Evolutionary conservation across 2,797 vertebrate genomes (phyloP).

Genomic region (Phylloscopus collybita): DNA sequence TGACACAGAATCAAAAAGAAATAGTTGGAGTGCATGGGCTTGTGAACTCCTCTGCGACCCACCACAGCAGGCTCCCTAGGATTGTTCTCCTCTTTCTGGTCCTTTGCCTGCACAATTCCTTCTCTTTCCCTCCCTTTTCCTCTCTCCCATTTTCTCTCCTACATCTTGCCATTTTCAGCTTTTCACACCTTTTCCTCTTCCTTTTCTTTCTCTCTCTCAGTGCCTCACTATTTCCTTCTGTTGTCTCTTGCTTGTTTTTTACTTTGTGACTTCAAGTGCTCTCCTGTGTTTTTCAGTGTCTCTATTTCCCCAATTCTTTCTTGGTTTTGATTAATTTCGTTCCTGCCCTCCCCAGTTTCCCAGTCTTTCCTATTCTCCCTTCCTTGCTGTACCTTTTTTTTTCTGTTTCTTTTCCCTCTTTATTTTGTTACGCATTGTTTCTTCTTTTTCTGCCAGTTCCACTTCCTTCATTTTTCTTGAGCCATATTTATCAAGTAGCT

Average conservation of each 20-base stretch:
- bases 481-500: neutral
- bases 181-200: neutral
- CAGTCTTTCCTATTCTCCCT: neutral
- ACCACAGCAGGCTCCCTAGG: conserved; percentile 69
- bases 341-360: neutral
- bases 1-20: conserved; percentile 74
- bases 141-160: neutral
- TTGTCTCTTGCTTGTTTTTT: neutral
- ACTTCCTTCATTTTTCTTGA: neutral
- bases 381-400: neutral
- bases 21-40: conserved; percentile 67
- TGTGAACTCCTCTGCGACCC: conserved; percentile 64
- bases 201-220: neutral
- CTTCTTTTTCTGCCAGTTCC: neutral
- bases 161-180: neutral
- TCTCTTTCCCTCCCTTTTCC: conserved; percentile 12
- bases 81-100: conserved; percentile 62
- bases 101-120: conserved; percentile 10
- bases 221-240: neutral
- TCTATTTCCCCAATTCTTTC: neutral
- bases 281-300: neutral
- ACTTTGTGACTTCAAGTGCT: neutral
- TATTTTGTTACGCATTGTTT: neutral
- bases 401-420: neutral
- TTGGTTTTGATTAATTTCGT: neutral